Percentiles rank a stretch among this genome's conserved stretches.
Conservation (phyloP, 2,797 vertebrate genomes). For the Pipistrellus pipistrellus region DNA sequence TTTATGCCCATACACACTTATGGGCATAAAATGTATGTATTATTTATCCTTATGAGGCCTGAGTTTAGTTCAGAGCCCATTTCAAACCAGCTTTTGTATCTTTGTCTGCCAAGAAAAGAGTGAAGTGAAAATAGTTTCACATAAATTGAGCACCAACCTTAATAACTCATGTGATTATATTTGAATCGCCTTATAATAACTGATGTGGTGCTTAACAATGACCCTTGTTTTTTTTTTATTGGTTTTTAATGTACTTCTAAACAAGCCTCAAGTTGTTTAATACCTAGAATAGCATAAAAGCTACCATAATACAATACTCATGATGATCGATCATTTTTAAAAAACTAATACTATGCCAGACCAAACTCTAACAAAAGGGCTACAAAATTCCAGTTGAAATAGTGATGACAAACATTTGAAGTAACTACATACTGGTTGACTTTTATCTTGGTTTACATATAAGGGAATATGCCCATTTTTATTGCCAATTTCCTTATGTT, state of each 20-base stretch:
- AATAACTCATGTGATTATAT: not conserved
- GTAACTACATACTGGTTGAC: not conserved
- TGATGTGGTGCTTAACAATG: not conserved
- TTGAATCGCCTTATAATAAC: not conserved
- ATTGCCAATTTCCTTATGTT: not conserved
- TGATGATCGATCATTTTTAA: not conserved
- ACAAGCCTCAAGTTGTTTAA: not conserved
- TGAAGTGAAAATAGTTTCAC: not conserved
- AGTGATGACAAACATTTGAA: not conserved
- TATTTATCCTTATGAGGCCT: not conserved
- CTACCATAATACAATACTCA: not conserved
- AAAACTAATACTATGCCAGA: not conserved
- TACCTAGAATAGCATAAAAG: not conserved
- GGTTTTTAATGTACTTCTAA: not conserved
- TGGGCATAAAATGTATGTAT: not conserved
- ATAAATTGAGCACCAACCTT: not conserved
- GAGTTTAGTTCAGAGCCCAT: not conserved
- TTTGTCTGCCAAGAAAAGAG: slow-evolving; percentile 23
- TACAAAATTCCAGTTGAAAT: slow-evolving; percentile 16
- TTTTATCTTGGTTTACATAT: not conserved
- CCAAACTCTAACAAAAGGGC: not conserved
- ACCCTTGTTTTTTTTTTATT: not conserved
- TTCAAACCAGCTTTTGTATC: not conserved
- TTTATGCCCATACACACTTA: not conserved
- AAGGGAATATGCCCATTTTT: not conserved